These are phyloP conservation scores for Calidris pugnax DNA, from an alignment of 2,113 vertebrate species.

Conservation along the genomic window DNA sequence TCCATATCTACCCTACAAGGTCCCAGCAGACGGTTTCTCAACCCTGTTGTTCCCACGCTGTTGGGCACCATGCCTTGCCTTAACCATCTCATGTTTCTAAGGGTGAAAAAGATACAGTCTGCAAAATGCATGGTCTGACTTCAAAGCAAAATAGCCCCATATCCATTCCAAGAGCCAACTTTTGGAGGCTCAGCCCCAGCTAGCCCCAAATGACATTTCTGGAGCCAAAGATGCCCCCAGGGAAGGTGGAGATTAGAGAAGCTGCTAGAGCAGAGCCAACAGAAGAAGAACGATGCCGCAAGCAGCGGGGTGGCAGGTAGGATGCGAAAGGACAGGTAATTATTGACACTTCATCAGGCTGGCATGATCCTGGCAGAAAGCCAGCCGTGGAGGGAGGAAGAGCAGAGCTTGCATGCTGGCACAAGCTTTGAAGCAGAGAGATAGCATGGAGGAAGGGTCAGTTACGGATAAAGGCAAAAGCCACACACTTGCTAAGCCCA, in stretches of 20 bases:
- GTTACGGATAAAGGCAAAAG: not conserved
- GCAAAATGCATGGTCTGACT: not conserved
- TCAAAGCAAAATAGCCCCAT: not conserved
- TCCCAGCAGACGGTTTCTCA: not conserved
- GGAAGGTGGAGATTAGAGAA: not conserved
- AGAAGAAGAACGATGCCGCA: accelerated
- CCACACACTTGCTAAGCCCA: not conserved
- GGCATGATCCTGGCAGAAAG: not conserved
- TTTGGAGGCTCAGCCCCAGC: not conserved
- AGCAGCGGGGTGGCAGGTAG: not conserved
- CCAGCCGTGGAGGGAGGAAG: not conserved
- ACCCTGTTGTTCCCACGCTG: not conserved
- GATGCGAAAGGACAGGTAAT: not conserved
- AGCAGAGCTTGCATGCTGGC: not conserved
- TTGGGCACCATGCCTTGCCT: not conserved
- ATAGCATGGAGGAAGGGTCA: constrained; percentile 11
- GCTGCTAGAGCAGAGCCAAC: not conserved
- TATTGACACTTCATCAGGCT: not conserved
- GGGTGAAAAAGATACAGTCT: not conserved
- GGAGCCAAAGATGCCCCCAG: accelerated
- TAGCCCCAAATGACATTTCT: not conserved
- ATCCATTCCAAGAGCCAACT: not conserved
- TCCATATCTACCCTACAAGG: not conserved
- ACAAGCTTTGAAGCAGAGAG: constrained; percentile 4
- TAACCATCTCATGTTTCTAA: not conserved